Evolutionary conservation across 1,140 invertebrate species (phyloP).

Genomic region (Triops cancriformis): DNA sequence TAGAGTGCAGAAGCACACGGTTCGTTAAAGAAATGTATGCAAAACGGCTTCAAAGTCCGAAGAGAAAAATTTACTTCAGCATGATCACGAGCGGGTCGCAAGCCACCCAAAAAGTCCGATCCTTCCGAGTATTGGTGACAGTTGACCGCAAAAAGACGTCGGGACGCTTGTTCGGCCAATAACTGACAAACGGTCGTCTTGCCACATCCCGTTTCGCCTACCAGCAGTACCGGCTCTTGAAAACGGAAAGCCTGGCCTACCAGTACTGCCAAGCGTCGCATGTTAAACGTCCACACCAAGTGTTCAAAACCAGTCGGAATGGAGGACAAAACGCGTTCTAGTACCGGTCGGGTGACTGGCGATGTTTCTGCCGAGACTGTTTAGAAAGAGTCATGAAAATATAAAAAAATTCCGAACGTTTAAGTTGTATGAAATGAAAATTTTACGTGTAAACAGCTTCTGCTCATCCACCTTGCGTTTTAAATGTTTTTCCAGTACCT

Average conservation of each 20-base stretch:
- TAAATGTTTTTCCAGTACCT: slow-evolving; percentile 71
- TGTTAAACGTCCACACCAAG: slow-evolving; percentile 87
- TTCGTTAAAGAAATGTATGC: neutral
- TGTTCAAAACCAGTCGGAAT: slow-evolving; percentile 55
- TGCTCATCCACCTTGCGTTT: slow-evolving; percentile 64
- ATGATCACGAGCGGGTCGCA: slow-evolving; percentile 74
- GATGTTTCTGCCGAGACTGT: slow-evolving; percentile 54
- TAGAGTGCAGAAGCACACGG: neutral
- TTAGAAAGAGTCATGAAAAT: slow-evolving; percentile 22
- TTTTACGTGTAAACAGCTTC: slow-evolving; percentile 59
- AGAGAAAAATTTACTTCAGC: slow-evolving; percentile 33
- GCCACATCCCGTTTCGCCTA: slow-evolving; percentile 97
- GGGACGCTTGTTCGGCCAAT: slow-evolving; percentile 56
- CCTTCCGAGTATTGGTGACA: slow-evolving; percentile 99
- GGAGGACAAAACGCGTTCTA: slow-evolving; percentile 53
- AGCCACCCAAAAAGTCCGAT: slow-evolving; percentile 90
- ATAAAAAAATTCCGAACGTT: neutral
- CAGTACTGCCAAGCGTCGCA: slow-evolving; percentile 84
- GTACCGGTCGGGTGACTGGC: slow-evolving; percentile 59
- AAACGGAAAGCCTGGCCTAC: slow-evolving; percentile 78
- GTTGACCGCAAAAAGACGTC: slow-evolving; percentile 72
- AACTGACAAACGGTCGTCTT: slow-evolving; percentile 96
- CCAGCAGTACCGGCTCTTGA: slow-evolving; percentile 87
- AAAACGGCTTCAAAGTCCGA: slow-evolving; percentile 32
- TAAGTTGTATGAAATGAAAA: slow-evolving; percentile 28